Evolutionary conservation across 2,797 vertebrate species (phyloP), one percentile per base, ranked within the genome.

Genomic region (Avahi laniger): DNA sequence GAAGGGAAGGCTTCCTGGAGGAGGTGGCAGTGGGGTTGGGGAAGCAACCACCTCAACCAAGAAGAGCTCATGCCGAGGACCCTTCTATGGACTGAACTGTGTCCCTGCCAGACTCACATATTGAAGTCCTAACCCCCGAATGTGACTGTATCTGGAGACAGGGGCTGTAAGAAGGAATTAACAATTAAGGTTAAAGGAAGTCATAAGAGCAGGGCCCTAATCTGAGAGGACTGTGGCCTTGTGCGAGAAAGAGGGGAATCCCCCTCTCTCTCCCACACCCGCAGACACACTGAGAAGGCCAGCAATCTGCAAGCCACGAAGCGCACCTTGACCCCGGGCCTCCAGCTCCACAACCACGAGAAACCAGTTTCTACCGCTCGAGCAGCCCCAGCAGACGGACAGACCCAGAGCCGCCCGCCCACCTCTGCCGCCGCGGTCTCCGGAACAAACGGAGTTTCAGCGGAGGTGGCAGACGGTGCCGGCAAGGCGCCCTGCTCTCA

Each of bases 261-360:
- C 38, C 1, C 11, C 4, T 2, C 33, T 54, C 33, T 30, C 46
- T 54, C 41, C 0, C 4, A 35, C 9, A 0, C 0, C 2, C 13
- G 48, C 10, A 10, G 50, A 24, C 46, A 14, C 73, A 11, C 65
- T 0, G 5, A 59, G 67, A 57, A 5, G 28, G 73, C 3, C 24
- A 0, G n/a, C 12, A 0, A 0, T 20, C 54, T 18, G 30, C 72
- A 3, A 1, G 6, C 4, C 3, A 1, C 46, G 48, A 24, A 6
- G 17, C 10, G 0, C 46, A 14, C 26, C 73, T 26, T 15, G 30
- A 24, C 0, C 79, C 35, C 4, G 22, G 72, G 7, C 12, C 4
- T 59, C 30, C 33, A 35, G 72, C 15, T 52, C 38, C 4, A 7
- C 52, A 46, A 24, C 24, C 0, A 4, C 2, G 41, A 75, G 81